A percentile compares a stretch with the other conserved stretches of the same genome.
Conservation (phyloP, 1,140 invertebrate species). For the Acromyrmex echinatior region DNA sequence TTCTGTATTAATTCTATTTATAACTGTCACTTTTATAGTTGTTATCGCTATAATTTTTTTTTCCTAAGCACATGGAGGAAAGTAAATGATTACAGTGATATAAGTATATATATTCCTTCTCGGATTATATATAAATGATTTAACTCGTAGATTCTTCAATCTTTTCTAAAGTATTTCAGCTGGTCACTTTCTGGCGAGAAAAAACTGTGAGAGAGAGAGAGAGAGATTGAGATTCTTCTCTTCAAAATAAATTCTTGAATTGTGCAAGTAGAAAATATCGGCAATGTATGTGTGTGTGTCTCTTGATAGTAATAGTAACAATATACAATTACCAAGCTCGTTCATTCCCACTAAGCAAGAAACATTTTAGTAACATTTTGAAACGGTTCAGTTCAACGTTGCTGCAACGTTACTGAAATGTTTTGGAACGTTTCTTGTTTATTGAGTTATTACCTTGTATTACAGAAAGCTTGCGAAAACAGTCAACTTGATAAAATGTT, state of each 20-base stretch:
- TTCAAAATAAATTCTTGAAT: background rate
- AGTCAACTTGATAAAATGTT: slow-evolving; percentile 27
- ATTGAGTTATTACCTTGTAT: slow-evolving; percentile 15
- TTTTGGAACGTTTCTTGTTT: no score
- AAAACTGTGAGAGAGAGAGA: no score
- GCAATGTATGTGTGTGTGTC: background rate
- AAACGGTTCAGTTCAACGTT: no score
- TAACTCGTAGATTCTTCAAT: background rate
- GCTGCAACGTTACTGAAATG: no score
- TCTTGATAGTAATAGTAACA: background rate
- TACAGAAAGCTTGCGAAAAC: background rate
- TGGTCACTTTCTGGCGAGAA: background rate
- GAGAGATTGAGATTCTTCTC: background rate
- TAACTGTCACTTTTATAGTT: no score
- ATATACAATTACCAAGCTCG: background rate
- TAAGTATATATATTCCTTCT: no score
- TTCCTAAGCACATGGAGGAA: no score
- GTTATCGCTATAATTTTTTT: no score
- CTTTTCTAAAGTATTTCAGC: background rate
- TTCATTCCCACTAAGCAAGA: background rate
- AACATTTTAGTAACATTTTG: no score
- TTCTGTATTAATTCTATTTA: no score
- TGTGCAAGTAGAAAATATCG: no score
- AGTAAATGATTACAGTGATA: no score
- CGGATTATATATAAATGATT: background rate